Evolutionary conservation across 2,113 vertebrate genomes (phyloP), one percentile per base, ranked within the genome.

Genomic region (Serinus canaria): DNA sequence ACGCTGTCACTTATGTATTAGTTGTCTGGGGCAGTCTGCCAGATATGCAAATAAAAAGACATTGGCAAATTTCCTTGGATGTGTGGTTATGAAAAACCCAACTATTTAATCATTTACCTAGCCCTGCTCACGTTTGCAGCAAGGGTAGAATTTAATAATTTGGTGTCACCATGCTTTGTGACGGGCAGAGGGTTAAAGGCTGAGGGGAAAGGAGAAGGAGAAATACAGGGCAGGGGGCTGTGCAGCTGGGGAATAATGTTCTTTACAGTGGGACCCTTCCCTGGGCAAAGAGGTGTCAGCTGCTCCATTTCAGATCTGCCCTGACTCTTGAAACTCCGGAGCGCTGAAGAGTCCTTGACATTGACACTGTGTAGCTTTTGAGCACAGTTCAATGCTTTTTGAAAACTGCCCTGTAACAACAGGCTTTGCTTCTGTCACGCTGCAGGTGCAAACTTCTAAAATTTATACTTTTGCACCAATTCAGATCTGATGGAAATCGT

Each of bases 1-100:
- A 94, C 2, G 75, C 96, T 94, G 89, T 77, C 91, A 94, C 89
- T 95, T 96, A 83, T 74, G 67, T 97, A 89, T 98, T 96, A 97
- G 96, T 94, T 96, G 76, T 92, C 94, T 88, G 89, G 96, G 95
- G 97, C 96, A 95, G 89, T 63, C 95, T 98, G 97, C 97, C 97
- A 98, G 96, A 97, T 98, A 98, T 97, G 97, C 97, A 98, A 97
- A 98, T 97, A 96, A 94, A 97, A 96, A 97, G 97, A 91, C 92
- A 78, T 89, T 98, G 97, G 98, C 97, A 97, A 97, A 98, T 98
- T 97, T 98, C 95, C 95, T 97, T 97, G 96, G 77, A 52, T 95
- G 83, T 87, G 90, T 14, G 77, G 96, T 95, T 97, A 77, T 83
- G 95, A 90, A 97, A 97, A 97, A 41, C 85, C 87, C 83, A 93